These are phyloP conservation scores for Drosophila arizonae DNA, from an alignment of 1,140 invertebrate genomes.

Conservation along the genomic window DNA sequence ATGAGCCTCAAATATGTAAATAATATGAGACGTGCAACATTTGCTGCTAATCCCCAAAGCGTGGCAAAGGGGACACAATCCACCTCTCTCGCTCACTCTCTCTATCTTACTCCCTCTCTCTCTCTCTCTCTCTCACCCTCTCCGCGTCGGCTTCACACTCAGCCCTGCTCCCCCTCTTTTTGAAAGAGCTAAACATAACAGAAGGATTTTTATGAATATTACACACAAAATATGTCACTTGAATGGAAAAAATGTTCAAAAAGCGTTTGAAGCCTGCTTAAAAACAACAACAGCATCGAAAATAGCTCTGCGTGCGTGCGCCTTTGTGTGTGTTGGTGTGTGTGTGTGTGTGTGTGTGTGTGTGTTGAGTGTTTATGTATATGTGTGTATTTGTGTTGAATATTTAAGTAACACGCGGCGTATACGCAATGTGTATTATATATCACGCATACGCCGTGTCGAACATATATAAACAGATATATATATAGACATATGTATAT, in stretches of 20 bases:
- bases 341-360: conserved; percentile 1
- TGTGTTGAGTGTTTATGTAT: background rate
- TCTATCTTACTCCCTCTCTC: no score
- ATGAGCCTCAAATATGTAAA: conserved; percentile 50
- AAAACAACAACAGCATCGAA: conserved; percentile 12
- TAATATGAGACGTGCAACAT: conserved; percentile 54
- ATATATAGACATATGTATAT: background rate
- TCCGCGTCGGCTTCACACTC: no score
- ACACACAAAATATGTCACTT: conserved; percentile 54
- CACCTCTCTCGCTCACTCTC: no score
- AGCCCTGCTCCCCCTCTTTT: background rate
- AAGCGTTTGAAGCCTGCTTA: conserved; percentile 29
- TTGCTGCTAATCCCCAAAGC: conserved; percentile 49
- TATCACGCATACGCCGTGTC: conserved; percentile 39
- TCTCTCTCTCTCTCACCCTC: no score
- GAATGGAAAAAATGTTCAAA: conserved; percentile 31
- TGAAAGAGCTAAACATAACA: conserved; percentile 25
- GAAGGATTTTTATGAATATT: conserved; percentile 48
- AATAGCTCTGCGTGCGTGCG: background rate
- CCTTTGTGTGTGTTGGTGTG: background rate
- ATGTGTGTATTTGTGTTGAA: conserved; percentile 10
- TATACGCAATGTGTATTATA: conserved; percentile 38
- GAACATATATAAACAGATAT: background rate
- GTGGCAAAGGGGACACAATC: background rate
- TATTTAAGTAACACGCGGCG: conserved; percentile 44